Percentiles rank a stretch among this genome's conserved stretches.
Evolutionary conservation across 2,888 invertebrate species (phyloP).

Genomic region (Platycheirus rosarum): DNA sequence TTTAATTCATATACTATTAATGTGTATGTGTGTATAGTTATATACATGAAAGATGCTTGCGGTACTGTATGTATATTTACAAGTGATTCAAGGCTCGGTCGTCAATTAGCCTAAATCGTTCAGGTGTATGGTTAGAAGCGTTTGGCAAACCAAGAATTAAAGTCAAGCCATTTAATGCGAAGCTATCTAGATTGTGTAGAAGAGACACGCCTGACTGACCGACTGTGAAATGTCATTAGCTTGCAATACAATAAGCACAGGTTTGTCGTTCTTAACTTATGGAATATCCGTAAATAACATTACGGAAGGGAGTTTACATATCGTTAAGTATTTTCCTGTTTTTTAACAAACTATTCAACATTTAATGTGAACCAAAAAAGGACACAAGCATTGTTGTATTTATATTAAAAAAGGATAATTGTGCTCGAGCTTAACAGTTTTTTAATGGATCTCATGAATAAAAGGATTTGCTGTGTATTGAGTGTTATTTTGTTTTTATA

Average conservation of each 20-base stretch:
- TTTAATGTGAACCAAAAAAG: neutral
- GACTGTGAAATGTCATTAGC: constrained; percentile 47
- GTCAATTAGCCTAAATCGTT: constrained; percentile 57
- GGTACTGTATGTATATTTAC: constrained; percentile 49
- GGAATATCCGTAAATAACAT: constrained; percentile 35
- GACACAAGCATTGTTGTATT: neutral
- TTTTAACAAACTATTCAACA: neutral
- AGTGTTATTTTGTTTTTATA: too few relatives aligned
- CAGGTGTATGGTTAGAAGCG: constrained; percentile 25
- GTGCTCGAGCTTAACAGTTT: neutral
- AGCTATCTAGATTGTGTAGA: constrained; percentile 9
- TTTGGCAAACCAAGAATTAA: constrained; percentile 56
- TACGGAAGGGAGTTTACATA: neutral
- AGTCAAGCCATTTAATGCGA: constrained; percentile 49
- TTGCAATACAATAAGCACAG: constrained; percentile 13
- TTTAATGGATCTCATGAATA: neutral
- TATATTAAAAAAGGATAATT: neutral
- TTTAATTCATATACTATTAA: neutral
- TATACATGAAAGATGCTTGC: constrained; percentile 18
- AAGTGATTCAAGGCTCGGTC: constrained; percentile 42
- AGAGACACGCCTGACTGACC: constrained; percentile 25
- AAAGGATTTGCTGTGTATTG: too few relatives aligned
- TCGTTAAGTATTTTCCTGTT: neutral
- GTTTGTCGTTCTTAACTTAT: constrained; percentile 31
- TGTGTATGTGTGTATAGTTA: neutral